Base-by-base conservation (phyloP, 2,888 invertebrate species). In the Idaea biselata region DNA sequence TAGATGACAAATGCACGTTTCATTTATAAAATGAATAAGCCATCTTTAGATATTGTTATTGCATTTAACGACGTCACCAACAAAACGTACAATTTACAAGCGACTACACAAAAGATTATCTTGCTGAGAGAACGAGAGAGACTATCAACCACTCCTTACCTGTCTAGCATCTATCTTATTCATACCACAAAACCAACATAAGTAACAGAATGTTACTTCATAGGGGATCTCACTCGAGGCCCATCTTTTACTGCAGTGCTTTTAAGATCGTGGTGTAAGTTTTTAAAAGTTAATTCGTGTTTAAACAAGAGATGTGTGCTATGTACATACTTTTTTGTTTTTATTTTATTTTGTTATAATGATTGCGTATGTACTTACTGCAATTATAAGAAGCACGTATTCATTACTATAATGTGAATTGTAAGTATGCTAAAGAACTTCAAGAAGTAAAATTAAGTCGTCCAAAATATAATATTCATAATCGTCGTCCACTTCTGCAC, bases 1-100 rank as follows among this genome's bases (percentile, higher is more conserved):
- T 73, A 56, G 56, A 56, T 56, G 56, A 18, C 18, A 56, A 44
- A 44, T 44, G 44, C 44, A 44, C 44, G 44, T 44, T 44, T 44
- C 8, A 44, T 44, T 44, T 44, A 44, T 44, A 44, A 6, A 44
- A 44, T 8, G 44, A 44, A 44, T 44, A 14, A 11, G 33, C 6
- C 33, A 7, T 44, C 11, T 44, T 44, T 44, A 8, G 44, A 44
- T 44, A 44, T 8, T 44, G 44, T 44, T 44, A 44, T 44, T 44
- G 44, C 44, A 44, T 44, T 8, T 44, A 44, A 44, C 44, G 14
- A 44, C 44, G 44, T 44, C 44, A 44, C 44, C 44, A 44, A 44
- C 11, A 44, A 44, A 44, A 44, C 25, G 25, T 25, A 25, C 25
- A 25, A 25, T 25, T 25, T 25, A 25, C 25, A 5, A 25, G 25